phyloP scores from a whole-genome alignment of 2,113 vertebrate species.

The Paracanthobrama guichenoti region DNA sequence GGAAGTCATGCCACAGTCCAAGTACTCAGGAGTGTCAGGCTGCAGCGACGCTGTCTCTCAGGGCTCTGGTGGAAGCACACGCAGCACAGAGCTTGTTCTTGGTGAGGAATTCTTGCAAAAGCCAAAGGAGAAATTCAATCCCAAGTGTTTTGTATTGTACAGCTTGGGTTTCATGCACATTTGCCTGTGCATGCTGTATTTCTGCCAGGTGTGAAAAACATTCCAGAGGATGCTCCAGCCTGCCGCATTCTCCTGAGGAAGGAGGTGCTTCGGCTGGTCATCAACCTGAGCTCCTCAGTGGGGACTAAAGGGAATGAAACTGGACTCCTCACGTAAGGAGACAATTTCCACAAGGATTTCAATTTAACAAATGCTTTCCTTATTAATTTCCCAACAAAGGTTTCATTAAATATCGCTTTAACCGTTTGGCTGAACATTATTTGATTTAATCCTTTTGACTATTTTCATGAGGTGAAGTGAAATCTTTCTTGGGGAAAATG shows the following conservation, averaged over 20 bases:
- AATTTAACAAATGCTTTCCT: neutral
- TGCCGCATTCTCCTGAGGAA: slow-evolving; percentile 93
- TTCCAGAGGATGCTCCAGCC: slow-evolving; percentile 93
- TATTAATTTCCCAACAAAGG: neutral
- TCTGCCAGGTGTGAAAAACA: slow-evolving; percentile 84
- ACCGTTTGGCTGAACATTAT: neutral
- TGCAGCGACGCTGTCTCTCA: slow-evolving; percentile 94
- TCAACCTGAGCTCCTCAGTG: slow-evolving; percentile 97
- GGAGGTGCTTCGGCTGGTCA: slow-evolving; percentile 93
- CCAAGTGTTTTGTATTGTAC: too few relatives aligned
- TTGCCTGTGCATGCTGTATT: neutral
- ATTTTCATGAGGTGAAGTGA: neutral
- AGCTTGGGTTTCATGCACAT: neutral
- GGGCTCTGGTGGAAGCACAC: slow-evolving; percentile 88
- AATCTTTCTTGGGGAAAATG: neutral
- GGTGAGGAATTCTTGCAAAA: slow-evolving; percentile 71
- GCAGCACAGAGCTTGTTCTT: slow-evolving; percentile 87
- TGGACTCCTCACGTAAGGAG: slow-evolving; percentile 92
- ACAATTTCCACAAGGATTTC: neutral
- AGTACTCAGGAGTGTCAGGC: slow-evolving; percentile 93
- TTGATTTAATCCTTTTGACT: neutral
- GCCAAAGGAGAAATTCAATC: neutral
- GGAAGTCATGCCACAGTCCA: slow-evolving; percentile 90
- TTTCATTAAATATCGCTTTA: neutral
- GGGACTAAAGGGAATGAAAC: slow-evolving; percentile 98